Evolutionary conservation across 2,888 invertebrate species (phyloP).

Genomic region (Hirtodrosophila trivittata): DNA sequence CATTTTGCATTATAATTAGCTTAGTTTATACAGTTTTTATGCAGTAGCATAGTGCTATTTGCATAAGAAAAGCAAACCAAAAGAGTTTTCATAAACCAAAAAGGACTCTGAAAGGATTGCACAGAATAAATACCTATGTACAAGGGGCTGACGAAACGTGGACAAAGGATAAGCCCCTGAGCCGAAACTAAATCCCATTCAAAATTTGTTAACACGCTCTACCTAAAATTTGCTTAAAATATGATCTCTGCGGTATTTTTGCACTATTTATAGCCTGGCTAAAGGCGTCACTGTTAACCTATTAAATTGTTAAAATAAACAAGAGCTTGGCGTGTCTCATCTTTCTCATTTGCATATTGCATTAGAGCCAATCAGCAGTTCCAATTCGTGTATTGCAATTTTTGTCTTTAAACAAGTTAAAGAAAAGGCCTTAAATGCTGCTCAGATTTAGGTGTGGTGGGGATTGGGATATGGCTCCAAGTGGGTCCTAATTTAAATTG

Average conservation of each 20-base stretch:
- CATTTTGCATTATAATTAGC: conserved; percentile 30
- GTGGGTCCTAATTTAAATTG: conserved; percentile 43
- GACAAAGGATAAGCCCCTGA: too few species aligned
- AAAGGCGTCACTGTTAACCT: neutral
- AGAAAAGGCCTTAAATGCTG: conserved; percentile 27
- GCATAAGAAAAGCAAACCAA: conserved; percentile 21
- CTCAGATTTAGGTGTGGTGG: conserved; percentile 28
- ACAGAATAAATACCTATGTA: neutral
- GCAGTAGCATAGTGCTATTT: conserved; percentile 14
- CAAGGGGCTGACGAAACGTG: neutral
- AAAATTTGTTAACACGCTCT: neutral
- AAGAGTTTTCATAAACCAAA: conserved; percentile 7
- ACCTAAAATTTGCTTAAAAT: too few species aligned
- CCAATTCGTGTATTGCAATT: conserved; percentile 27
- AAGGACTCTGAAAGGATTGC: too few species aligned
- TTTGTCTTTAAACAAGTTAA: conserved; percentile 4
- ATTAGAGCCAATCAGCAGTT: conserved; percentile 21
- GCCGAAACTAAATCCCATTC: too few species aligned
- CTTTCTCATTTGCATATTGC: conserved; percentile 22
- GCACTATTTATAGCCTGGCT: neutral
- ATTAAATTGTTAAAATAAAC: conserved; percentile 16
- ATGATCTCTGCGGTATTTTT: too few species aligned
- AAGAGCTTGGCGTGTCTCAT: neutral
- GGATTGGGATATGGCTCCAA: conserved; percentile 5
- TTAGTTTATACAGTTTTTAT: conserved; percentile 14